phyloP scores from a whole-genome alignment of 2,797 vertebrate species.

The Poecilia gillii region DNA sequence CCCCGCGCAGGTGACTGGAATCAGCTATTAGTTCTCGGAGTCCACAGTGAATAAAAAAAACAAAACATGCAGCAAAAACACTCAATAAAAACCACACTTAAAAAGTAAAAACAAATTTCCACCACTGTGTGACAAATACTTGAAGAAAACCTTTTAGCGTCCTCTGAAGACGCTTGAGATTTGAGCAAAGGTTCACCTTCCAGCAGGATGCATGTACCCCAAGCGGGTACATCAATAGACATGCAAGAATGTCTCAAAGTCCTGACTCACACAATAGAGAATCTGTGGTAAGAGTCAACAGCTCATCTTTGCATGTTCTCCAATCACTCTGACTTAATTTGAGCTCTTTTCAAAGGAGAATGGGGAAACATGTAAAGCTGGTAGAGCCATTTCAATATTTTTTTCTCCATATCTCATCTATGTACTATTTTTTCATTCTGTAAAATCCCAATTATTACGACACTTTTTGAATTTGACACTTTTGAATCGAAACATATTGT shows the following conservation, averaged over 20 bases:
- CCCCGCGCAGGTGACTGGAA: too few relatives aligned
- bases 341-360: background rate
- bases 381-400: background rate
- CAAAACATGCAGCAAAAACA: too few relatives aligned
- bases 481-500: background rate
- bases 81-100: too few relatives aligned
- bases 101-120: too few relatives aligned
- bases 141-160: background rate
- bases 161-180: background rate
- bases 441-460: background rate
- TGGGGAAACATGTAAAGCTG: background rate
- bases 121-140: too few relatives aligned
- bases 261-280: background rate
- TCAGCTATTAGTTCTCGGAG: too few relatives aligned
- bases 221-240: too few relatives aligned
- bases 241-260: background rate
- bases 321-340: background rate
- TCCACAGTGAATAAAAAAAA: too few relatives aligned
- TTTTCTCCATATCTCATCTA: background rate
- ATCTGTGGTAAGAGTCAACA: background rate
- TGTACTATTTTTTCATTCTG: background rate
- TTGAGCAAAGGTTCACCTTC: background rate
- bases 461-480: background rate
- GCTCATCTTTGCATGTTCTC: background rate
- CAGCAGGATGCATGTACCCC: background rate